Conservation (phyloP, 2,113 vertebrate species). For the Clarias magur region DNA sequence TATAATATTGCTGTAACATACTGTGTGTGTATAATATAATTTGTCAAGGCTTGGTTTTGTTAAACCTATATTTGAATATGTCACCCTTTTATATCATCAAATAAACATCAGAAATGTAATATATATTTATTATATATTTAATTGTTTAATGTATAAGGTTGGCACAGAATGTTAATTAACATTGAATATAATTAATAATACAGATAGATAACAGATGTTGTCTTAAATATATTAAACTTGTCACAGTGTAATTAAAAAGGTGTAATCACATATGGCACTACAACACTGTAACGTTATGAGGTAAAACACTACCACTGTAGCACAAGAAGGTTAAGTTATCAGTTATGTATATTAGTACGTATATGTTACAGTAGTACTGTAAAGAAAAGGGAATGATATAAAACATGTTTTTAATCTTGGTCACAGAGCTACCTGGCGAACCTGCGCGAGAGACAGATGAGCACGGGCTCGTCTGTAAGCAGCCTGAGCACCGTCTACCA, state of each 20-base stretch:
- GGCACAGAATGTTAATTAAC: background rate
- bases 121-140: background rate
- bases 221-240: background rate
- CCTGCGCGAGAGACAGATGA: constrained; percentile 77
- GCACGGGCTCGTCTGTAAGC: constrained; percentile 73
- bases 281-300: background rate
- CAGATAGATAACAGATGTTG: background rate
- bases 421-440: constrained; percentile 82
- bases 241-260: background rate
- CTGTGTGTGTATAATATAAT: background rate
- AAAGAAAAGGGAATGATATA: background rate
- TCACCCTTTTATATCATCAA: background rate
- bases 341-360: background rate
- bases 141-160: background rate
- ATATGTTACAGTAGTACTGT: background rate
- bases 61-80: background rate
- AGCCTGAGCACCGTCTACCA: constrained; percentile 72
- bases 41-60: background rate
- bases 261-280: background rate
- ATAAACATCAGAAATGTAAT: background rate
- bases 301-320: no score
- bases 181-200: background rate
- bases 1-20: background rate
- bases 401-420: background rate
- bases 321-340: no score